Evolutionary conservation across 2,797 vertebrate species (phyloP), one percentile per base, ranked within the genome.

Genomic region (Thripadectes ignobilis): DNA sequence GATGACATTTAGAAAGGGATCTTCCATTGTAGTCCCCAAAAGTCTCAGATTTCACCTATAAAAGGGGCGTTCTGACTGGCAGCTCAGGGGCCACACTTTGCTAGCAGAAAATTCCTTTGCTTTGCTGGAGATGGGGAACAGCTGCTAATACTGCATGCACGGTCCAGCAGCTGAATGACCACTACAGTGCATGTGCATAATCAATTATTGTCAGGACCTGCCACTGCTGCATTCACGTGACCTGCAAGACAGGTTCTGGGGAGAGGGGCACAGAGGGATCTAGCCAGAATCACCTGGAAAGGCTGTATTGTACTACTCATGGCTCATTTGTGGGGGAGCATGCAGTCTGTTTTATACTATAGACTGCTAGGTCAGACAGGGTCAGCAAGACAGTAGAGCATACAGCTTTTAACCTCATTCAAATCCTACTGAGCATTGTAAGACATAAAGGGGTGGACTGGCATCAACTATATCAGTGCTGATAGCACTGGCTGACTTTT

Each of bases 41-140:
- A 69, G 57, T 89, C 54, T 93, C 78, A 5, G 61, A 76, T 95
- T 95, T 93, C 89, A 93, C 49, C 76, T 90, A 68, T 43, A 71
- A 94, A 82, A 84, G 51, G 41, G 51, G 29, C 85, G 59, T 30
- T 79, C 75, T 95, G 85, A 87, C 80, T 52, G 57, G 85, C 82
- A 80, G 89, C 52, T 77, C 69, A 84, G 95, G 83, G 67, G 77
- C 88, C 59, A 74, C 0, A 30, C 23, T 89, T 82, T 71, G 38
- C 71, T 90, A 74, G 92, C 71, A 87, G 85, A 95, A 93, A 93
- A 93, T 96, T 91, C 88, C 92, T 94, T 85, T 85, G 71, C 90
- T 69, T 81, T 85, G 63, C 88, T 93, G 80, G 86, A 95, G 95
- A 93, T 88, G 74, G 85, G 59, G 88, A 95, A 93, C 93, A 95